Base-by-base conservation (phyloP, 2,888 invertebrate species). In the Sicus ferrugineus region DNA sequence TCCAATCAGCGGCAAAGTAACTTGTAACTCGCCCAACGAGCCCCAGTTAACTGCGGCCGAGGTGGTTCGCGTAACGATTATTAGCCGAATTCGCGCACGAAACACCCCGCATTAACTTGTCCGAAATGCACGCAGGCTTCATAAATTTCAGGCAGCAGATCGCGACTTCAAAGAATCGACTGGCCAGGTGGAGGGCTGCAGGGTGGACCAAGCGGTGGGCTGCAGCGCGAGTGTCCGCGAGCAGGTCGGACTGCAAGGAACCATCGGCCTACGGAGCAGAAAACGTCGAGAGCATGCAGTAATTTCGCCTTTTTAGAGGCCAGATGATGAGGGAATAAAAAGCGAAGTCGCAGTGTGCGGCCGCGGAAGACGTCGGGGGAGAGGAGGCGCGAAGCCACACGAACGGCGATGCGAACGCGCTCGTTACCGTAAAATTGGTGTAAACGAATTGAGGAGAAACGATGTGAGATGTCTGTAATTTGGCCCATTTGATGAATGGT, bases 381-480 rank as follows among this genome's bases (percentile, higher is more conserved):
- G n/a, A n/a, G n/a, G n/a, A n/a, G n/a, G n/a, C n/a, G n/a, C n/a
- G n/a, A n/a, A n/a, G n/a, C n/a, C n/a, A n/a, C n/a, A n/a, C n/a
- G n/a, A n/a, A 30, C 50, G 30, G 50, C 21, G 9, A 64, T 50
- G 50, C 50, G 46, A 56, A 56, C 28, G 30, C 48, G 67, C 67
- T 67, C 48, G 67, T 67, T 67, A 48, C 83, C 83, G 79, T 81
- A 78, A 83, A 83, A 83, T 83, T 83, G 83, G 84, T 83, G 82
- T 81, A 83, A 83, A 83, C 83, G 81, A 83, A 83, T 83, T 83
- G 73, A 71, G 76, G 77, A 77, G 75, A 75, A 81, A 78, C 83
- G 80, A 82, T 83, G 81, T 80, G 82, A 83, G 83, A 84, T 82
- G 84, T 82, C 83, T 83, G 84, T 84, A 84, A 83, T 84, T 84